Evolutionary conservation across 2,888 invertebrate species (phyloP), one percentile per base, ranked within the genome.

Genomic region (Drosophila tanythrix): DNA sequence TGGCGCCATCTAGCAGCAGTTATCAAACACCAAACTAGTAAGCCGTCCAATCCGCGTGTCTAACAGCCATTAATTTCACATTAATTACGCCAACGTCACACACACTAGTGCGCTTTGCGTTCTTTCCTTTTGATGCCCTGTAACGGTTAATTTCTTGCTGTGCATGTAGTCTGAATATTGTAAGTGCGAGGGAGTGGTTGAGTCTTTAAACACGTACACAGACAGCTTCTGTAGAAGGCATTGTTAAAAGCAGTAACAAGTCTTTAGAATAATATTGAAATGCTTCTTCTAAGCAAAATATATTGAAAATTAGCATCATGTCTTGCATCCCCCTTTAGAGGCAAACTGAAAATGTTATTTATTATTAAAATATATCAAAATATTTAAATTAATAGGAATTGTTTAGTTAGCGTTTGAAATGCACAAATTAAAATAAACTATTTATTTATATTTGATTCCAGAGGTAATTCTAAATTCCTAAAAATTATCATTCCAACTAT

Each of bases 31-130:
- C 31, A 52, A 59, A 25, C 13, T 21, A 7, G 31, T 46, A 51
- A 48, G 56, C 29, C 53, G 50, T 51, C 5, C 63, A 25, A 69
- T 63, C 65, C 74, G 87, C 85, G 90, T 86, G 85, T 87, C 79
- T 69, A 43, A 21, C 70, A 56, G 67, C 65, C 88, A 89, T 86
- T 86, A 72, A 83, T 87, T 81, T 70, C 59, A 68, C 85, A 84
- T 90, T 90, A 90, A 86, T 86, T 86, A 79, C 57, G 27, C 76
- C 56, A 83, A 67, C 79, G 78, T 70, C 60, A 77, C 59, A 83
- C 63, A 75, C 59, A 79, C 77, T 65, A 59, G 60, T 58, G 64
- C 72, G 75, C 81, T 66, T 81, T 90, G 75, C 35, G 72, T 70
- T 67, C 50, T 29, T 69, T 56, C 21, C 21, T 18, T 21, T 35